Evolutionary conservation across 2,113 vertebrate species (phyloP).

Genomic region (Colistium nudipinnis): DNA sequence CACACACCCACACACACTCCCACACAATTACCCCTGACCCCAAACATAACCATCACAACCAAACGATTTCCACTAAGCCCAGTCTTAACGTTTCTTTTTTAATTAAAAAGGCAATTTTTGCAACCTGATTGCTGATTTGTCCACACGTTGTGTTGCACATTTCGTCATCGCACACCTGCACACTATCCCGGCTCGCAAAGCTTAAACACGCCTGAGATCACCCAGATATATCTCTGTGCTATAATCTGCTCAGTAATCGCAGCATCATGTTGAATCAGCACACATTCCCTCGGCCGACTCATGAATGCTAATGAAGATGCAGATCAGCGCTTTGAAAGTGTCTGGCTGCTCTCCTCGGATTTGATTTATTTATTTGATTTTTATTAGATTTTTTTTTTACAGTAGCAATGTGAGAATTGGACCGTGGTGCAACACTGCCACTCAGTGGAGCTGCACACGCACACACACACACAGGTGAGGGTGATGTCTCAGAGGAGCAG

Average conservation of each 20-base stretch:
- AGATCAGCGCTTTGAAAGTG: conserved; percentile 60
- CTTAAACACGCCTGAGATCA: conserved; percentile 4
- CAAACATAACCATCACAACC: background rate
- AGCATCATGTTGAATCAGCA: conserved; percentile 61
- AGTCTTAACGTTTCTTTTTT: too few species aligned
- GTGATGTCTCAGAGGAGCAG: conserved; percentile 30
- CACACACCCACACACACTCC: conserved; percentile 15
- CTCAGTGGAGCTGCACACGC: conserved; percentile 47
- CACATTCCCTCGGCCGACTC: conserved; percentile 27
- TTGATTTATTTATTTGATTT: too few species aligned
- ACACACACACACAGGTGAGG: conserved; percentile 8
- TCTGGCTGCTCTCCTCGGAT: conserved; percentile 32
- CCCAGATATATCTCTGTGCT: conserved; percentile 37
- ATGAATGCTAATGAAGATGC: conserved; percentile 70
- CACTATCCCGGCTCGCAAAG: conserved; percentile 25
- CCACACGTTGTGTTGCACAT: too few species aligned
- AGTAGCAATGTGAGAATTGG: background rate
- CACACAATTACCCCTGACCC: background rate
- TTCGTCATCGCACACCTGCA: too few species aligned
- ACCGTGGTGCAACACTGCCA: conserved; percentile 44
- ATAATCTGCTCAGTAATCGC: conserved; percentile 59
- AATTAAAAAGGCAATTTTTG: too few species aligned
- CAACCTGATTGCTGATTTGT: too few species aligned
- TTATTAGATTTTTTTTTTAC: background rate
- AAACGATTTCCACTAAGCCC: background rate